Conservation (phyloP, 1,140 invertebrate species). For the Magallana ariakensis region DNA sequence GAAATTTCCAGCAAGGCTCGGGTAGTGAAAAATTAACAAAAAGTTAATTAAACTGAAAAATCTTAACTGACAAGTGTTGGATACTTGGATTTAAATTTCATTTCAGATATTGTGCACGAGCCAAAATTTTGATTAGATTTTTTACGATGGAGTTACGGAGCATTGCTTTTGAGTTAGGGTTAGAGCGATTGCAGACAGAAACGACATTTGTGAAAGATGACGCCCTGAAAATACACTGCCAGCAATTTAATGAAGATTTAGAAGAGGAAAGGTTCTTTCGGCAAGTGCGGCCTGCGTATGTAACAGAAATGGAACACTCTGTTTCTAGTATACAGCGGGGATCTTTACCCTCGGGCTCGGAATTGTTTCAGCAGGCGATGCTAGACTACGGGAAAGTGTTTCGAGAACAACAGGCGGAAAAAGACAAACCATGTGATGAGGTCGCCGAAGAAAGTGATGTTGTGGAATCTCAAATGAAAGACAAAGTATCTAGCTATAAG, state of each 20-base stretch:
- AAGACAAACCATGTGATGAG: neutral
- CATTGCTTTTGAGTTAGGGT: constrained; percentile 42
- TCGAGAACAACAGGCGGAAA: constrained; percentile 5
- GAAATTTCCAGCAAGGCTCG: neutral
- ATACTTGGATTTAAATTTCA: neutral
- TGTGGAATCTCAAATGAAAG: neutral
- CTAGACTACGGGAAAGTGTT: neutral
- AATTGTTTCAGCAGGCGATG: constrained; percentile 32
- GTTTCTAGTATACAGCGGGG: neutral
- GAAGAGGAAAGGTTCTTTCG: constrained; percentile 27
- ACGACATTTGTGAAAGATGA: constrained; percentile 54
- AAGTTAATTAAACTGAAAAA: constrained; percentile 22
- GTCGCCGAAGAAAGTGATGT: neutral
- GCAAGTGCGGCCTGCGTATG: neutral
- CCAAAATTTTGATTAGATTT: constrained; percentile 24
- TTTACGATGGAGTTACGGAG: constrained; percentile 16
- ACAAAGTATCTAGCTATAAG: neutral
- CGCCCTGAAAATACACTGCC: constrained; percentile 34
- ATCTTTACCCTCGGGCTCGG: constrained; percentile 28
- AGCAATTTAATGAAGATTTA: constrained; percentile 38
- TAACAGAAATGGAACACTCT: constrained; percentile 6
- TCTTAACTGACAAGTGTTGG: neutral
- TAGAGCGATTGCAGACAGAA: constrained; percentile 49
- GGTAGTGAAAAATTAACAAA: neutral
- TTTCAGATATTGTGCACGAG: neutral